Conservation (phyloP, 2,888 invertebrate species). For the Carterocephalus palaemon region DNA sequence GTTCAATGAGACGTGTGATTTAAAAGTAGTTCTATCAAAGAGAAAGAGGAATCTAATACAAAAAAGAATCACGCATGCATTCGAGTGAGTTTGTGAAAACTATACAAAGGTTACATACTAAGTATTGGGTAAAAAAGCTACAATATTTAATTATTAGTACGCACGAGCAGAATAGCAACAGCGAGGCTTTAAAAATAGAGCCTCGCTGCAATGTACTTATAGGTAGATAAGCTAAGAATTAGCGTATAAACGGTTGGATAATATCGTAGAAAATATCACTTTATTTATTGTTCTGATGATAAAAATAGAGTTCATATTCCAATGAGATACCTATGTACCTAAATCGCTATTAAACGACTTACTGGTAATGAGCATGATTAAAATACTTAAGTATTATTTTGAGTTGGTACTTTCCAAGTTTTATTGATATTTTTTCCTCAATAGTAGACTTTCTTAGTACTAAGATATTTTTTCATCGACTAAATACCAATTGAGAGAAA, state of each 20-base stretch:
- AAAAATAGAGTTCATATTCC: conserved; percentile 47
- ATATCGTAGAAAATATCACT: conserved; percentile 73
- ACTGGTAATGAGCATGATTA: conserved; percentile 45
- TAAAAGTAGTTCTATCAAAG: too few species aligned
- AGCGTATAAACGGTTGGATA: conserved; percentile 51
- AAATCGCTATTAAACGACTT: conserved; percentile 30
- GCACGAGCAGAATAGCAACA: conserved; percentile 48
- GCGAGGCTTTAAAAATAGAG: conserved; percentile 65
- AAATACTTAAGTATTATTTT: conserved; percentile 23
- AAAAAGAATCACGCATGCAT: conserved; percentile 8
- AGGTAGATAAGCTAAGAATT: conserved; percentile 47
- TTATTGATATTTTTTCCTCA: conserved; percentile 19
- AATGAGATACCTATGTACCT: conserved; percentile 29
- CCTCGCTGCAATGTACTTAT: conserved; percentile 57
- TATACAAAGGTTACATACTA: conserved; percentile 48
- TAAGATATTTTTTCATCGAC: conserved; percentile 31
- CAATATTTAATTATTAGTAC: conserved; percentile 50
- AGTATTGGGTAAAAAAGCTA: conserved; percentile 72
- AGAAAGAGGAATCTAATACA: too few species aligned
- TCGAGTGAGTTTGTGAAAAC: conserved; percentile 8
- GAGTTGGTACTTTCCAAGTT: conserved; percentile 13
- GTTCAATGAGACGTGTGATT: too few species aligned
- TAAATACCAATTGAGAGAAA: conserved; percentile 33
- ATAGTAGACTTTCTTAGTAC: conserved; percentile 27
- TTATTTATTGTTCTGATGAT: conserved; percentile 55